Conservation (phyloP, 2,888 invertebrate genomes). For the Syrista parreyssii region DNA sequence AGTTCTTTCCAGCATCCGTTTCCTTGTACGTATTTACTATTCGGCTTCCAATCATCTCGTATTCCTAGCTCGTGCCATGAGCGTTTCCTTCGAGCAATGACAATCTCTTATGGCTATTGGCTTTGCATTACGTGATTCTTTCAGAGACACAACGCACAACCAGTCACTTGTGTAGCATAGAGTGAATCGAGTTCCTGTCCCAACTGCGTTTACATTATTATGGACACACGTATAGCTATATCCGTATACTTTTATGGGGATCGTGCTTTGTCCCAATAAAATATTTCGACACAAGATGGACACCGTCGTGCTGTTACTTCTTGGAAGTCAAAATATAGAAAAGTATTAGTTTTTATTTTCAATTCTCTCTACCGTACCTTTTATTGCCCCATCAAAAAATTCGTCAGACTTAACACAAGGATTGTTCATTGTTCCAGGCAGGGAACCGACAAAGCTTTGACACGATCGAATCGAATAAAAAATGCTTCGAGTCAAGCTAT, state of each 20-base stretch:
- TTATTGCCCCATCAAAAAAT: not conserved
- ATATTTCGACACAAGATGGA: not conserved
- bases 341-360: not conserved
- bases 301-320: not conserved
- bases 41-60: constrained; percentile 22
- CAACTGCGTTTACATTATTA: not conserved
- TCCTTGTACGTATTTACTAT: not conserved
- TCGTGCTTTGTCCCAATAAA: not conserved
- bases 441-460: constrained; percentile 52
- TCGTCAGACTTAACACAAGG: constrained; percentile 38
- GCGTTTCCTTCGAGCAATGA: constrained; percentile 40
- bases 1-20: not conserved
- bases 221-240: not conserved
- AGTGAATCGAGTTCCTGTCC: not conserved
- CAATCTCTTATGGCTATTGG: constrained; percentile 17
- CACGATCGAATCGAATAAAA: constrained; percentile 29
- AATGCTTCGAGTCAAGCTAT: not conserved
- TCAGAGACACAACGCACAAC: not conserved
- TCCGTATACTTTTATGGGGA: not conserved
- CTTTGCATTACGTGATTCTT: not conserved
- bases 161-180: not conserved
- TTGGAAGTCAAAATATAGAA: not conserved
- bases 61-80: constrained; percentile 32
- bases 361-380: not conserved
- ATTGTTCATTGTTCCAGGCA: constrained; percentile 54